phyloP scores from a whole-genome alignment of 2,113 vertebrate genomes.

The Callipepla californica region DNA sequence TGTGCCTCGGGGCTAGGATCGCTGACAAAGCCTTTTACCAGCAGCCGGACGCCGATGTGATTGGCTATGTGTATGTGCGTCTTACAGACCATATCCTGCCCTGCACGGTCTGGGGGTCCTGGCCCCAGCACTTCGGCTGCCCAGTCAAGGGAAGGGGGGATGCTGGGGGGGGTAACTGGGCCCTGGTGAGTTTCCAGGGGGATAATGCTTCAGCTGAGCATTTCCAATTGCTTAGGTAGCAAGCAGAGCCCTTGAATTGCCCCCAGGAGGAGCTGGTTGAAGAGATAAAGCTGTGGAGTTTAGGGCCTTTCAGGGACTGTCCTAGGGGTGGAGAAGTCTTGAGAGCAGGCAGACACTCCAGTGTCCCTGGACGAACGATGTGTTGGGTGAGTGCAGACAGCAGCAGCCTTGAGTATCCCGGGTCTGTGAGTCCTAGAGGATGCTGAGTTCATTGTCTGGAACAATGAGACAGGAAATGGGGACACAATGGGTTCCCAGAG shows the following conservation, averaged over 20 bases:
- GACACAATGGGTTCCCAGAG: background rate
- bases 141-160: background rate
- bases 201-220: background rate
- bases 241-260: background rate
- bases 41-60: conserved; percentile 97
- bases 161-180: background rate
- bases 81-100: conserved; percentile 45
- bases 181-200: background rate
- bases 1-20: conserved; percentile 87
- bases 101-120: background rate
- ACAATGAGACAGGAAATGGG: background rate
- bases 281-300: background rate
- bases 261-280: background rate
- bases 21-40: conserved; percentile 99
- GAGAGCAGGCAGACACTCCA: background rate
- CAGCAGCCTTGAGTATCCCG: fast-evolving
- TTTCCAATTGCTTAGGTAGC: background rate
- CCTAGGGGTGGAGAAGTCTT: background rate
- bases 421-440: background rate
- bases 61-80: conserved; percentile 98
- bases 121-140: background rate
- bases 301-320: background rate
- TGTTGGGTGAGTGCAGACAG: background rate
- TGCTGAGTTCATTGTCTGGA: background rate
- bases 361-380: background rate